phyloP scores from a whole-genome alignment of 1,140 invertebrate genomes.

The Aphis gossypii region DNA sequence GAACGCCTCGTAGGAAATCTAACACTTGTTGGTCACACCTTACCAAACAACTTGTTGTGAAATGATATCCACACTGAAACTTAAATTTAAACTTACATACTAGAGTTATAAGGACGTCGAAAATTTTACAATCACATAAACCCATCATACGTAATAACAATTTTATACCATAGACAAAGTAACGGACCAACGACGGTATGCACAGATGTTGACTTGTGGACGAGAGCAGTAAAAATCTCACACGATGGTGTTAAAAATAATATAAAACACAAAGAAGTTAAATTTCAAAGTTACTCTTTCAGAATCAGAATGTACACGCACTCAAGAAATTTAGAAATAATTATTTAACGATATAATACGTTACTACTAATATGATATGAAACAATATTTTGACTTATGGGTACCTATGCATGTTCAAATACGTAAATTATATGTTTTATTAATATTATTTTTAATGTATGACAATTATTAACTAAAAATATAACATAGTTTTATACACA shows the following conservation, averaged over 20 bases:
- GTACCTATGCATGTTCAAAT: not conserved
- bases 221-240: not conserved
- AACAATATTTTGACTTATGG: not conserved
- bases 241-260: constrained; percentile 7
- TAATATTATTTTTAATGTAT: not conserved
- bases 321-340: not conserved
- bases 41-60: constrained; percentile 47
- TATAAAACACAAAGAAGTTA: not conserved
- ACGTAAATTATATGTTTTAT: not conserved
- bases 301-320: not conserved
- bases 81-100: not conserved
- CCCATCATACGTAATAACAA: not conserved
- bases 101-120: not conserved
- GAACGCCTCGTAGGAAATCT: constrained; percentile 46
- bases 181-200: not conserved
- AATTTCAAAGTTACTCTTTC: not conserved
- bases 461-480: not conserved
- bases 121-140: constrained; percentile 8
- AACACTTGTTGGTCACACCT: constrained; percentile 57
- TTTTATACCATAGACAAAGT: not conserved
- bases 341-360: not conserved
- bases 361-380: no score
- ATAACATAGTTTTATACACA: not conserved
- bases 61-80: constrained; percentile 20
- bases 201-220: not conserved